Conservation (phyloP, 2,113 vertebrate species). For the Tragelaphus strepsiceros region DNA sequence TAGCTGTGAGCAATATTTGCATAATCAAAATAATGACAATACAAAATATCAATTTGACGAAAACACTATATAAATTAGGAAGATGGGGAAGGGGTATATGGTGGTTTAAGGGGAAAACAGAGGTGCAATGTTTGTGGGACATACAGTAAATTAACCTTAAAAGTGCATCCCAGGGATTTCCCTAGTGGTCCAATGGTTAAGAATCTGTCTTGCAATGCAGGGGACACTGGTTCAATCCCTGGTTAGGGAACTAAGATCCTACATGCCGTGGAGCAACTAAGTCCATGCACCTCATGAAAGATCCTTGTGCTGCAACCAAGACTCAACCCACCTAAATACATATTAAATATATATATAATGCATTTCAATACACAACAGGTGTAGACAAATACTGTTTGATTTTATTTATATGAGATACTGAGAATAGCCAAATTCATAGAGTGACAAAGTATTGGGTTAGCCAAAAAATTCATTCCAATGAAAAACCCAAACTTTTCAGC, state of each 20-base stretch:
- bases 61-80: not conserved
- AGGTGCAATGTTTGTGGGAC: not conserved
- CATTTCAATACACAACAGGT: not conserved
- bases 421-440: not conserved
- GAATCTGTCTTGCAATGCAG: not conserved
- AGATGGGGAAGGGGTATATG: too few relatives aligned
- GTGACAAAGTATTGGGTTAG: not conserved
- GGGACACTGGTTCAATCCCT: not conserved
- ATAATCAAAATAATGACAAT: not conserved
- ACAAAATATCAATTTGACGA: not conserved
- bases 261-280: not conserved
- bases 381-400: not conserved
- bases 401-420: not conserved
- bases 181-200: not conserved
- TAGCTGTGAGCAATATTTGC: not conserved
- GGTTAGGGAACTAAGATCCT: not conserved
- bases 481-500: not conserved
- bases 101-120: not conserved
- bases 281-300: not conserved
- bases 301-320: not conserved
- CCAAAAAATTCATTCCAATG: not conserved
- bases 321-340: not conserved
- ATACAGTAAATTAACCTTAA: not conserved
- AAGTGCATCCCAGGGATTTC: not conserved
- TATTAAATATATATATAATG: not conserved